Evolutionary conservation across 1,140 invertebrate genomes (phyloP).

Genomic region (Odontomachus brunneus): DNA sequence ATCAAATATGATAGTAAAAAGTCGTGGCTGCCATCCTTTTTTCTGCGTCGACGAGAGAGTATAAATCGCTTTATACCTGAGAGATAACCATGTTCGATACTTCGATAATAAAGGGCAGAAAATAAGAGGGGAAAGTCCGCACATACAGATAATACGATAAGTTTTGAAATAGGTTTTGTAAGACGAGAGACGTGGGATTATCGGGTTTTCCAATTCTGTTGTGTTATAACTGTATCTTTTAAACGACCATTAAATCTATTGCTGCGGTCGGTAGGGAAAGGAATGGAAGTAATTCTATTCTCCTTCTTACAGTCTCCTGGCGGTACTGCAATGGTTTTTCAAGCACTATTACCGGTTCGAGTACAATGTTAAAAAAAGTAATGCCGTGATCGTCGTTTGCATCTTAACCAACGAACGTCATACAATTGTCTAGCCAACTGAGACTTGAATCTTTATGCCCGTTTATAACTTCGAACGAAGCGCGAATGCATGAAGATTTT

Average conservation of each 20-base stretch:
- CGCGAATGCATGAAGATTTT: too few species aligned
- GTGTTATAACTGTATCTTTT: slow-evolving; percentile 19
- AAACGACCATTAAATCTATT: slow-evolving; percentile 41
- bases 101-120: slow-evolving; percentile 9
- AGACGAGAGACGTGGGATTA: background rate
- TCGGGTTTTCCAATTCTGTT: slow-evolving; percentile 24
- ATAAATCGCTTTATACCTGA: background rate
- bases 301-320: background rate
- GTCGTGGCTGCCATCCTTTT: background rate
- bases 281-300: slow-evolving; percentile 21
- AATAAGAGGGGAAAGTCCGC: background rate
- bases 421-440: too few species aligned
- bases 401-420: background rate
- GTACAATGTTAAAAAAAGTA: background rate
- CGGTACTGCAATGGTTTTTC: background rate
- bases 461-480: too few species aligned
- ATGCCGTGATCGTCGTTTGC: background rate
- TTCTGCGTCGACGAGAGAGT: background rate
- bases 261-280: background rate
- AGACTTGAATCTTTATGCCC: too few species aligned
- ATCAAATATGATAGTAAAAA: background rate
- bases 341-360: background rate
- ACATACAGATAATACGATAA: slow-evolving; percentile 44
- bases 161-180: slow-evolving; percentile 37
- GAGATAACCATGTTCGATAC: slow-evolving; percentile 10